Evolutionary conservation across 2,797 vertebrate species (phyloP), one percentile per base, ranked within the genome.

Genomic region (Sebastolobus alascanus): DNA sequence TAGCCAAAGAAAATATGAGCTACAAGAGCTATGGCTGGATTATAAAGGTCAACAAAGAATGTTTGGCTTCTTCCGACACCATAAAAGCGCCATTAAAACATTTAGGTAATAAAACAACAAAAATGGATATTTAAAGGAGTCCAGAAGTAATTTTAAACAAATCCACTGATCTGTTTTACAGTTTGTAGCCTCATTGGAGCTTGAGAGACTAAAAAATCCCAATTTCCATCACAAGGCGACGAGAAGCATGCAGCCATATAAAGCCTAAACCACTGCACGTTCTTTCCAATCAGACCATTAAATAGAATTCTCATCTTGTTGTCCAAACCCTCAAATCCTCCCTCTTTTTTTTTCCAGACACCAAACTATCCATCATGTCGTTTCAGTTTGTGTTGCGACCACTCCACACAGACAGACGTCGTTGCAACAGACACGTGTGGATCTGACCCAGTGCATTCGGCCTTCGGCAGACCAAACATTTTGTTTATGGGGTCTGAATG

Each of bases 401-500:
- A 16, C 43, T 46, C 43, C 43, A 46, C 37, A n/a, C n/a, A n/a
- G n/a, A 20, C 67, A 68, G 22, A 74, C 8, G 2, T 65, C n/a
- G 16, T 71, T 73, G 55, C 68, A 60, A 37, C 58, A 55, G 22
- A 58, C 46, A 25, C 46, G 12, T 50, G 77, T 55, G 14, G 60
- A 50, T 37, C 43, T 12, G 38, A 75, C 11, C 46, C 14, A 4
- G 43, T 1, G 13, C 31, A 67, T 77, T 85, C 35, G 52, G 63
- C 52, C 52, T 75, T 35, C 2, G 65, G 58, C 35, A 66, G 73
- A 22, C 73, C 58, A 84, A 88, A 76, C 83, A 85, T 80, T 88
- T 87, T 89, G 92, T 93, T 89, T 92, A 89, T 64, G 25, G 46
- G 38, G 20, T 50, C n/a, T 40, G 40, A 52, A 82, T 80, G 67